phyloP scores from a whole-genome alignment of 2,888 invertebrate species.

The Cabera pusaria region DNA sequence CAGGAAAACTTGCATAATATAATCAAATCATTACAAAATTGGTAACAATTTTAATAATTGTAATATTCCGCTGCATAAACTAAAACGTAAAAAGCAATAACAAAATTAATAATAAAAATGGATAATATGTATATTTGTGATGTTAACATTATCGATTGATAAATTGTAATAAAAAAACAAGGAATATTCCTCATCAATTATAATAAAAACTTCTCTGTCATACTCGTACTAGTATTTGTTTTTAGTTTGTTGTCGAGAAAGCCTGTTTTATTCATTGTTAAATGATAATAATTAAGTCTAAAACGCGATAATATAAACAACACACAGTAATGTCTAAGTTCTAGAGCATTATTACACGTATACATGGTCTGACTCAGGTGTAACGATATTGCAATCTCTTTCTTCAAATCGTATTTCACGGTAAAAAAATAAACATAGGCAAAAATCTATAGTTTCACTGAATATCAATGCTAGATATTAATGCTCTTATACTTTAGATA shows the following conservation, averaged over 20 bases:
- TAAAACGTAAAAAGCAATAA: slow-evolving; percentile 55
- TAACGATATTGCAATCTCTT: too few species aligned
- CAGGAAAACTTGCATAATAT: slow-evolving; percentile 52
- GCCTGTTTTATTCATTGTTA: neutral
- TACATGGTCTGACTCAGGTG: too few species aligned
- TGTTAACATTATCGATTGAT: slow-evolving; percentile 34
- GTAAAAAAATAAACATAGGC: too few species aligned
- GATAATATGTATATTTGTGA: slow-evolving; percentile 46
- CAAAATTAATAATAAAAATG: slow-evolving; percentile 46
- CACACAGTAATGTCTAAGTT: too few species aligned
- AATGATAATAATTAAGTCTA: too few species aligned
- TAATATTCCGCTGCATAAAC: slow-evolving; percentile 55
- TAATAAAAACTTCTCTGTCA: too few species aligned
- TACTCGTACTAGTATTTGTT: slow-evolving; percentile 24
- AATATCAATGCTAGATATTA: too few species aligned
- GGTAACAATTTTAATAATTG: slow-evolving; percentile 60
- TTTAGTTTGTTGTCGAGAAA: slow-evolving; percentile 4
- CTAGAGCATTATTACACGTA: too few species aligned
- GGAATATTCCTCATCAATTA: slow-evolving; percentile 26
- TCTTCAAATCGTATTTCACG: too few species aligned
- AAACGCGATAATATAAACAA: too few species aligned
- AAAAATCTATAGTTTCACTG: too few species aligned
- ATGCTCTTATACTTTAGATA: too few species aligned
- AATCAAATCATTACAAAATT: slow-evolving; percentile 53
- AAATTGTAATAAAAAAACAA: slow-evolving; percentile 15